These are phyloP conservation scores for Notospermus geniculatus DNA, from an alignment of 1,140 invertebrate genomes.

Conservation along the genomic window DNA sequence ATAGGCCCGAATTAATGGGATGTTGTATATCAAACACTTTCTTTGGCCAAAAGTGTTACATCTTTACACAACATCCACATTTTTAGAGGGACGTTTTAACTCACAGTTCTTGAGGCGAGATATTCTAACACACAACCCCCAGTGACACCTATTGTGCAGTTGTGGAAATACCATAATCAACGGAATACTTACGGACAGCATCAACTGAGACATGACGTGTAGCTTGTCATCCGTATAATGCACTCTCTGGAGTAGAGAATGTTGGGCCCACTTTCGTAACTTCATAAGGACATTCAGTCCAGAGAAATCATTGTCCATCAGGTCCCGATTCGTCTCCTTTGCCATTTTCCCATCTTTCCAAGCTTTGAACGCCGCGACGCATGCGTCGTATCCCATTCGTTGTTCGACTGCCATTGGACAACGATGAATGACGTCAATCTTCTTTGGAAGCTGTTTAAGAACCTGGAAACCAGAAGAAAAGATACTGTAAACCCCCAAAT, in stretches of 20 bases:
- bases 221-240: slow-evolving; percentile 75
- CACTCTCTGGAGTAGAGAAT: slow-evolving; percentile 68
- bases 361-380: slow-evolving; percentile 67
- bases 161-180: too few relatives aligned
- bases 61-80: too few relatives aligned
- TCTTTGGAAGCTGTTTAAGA: slow-evolving; percentile 68
- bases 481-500: too few relatives aligned
- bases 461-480: too few relatives aligned
- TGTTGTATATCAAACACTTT: too few relatives aligned
- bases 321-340: slow-evolving; percentile 11
- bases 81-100: too few relatives aligned
- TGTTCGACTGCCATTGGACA: slow-evolving; percentile 71
- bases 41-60: too few relatives aligned
- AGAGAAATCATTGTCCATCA: slow-evolving; percentile 16
- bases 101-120: too few relatives aligned
- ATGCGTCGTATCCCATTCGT: slow-evolving; percentile 69
- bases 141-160: too few relatives aligned
- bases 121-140: too few relatives aligned
- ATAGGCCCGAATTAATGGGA: too few relatives aligned
- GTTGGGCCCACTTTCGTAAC: slow-evolving; percentile 51
- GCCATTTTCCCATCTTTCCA: slow-evolving; percentile 26
- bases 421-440: slow-evolving; percentile 68
- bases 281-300: slow-evolving; percentile 52
- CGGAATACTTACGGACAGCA: slow-evolving; percentile 65
- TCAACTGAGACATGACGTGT: slow-evolving; percentile 67